phyloP scores from a whole-genome alignment of 2,113 vertebrate genomes.

The Oreamnos americanus region DNA sequence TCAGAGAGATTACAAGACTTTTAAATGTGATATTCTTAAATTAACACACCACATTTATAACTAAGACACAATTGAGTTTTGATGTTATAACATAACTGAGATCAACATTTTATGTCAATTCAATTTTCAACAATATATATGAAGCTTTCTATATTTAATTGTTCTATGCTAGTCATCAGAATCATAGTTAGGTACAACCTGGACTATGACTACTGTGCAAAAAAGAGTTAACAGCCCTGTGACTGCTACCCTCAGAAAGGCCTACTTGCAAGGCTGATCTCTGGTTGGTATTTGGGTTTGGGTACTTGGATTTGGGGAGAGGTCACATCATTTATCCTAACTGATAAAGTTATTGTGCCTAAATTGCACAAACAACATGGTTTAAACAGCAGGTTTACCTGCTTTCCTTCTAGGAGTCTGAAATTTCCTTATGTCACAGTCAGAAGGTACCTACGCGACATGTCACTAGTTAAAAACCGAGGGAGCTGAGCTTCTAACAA shows the following conservation, averaged over 20 bases:
- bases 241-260: background rate
- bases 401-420: background rate
- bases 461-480: background rate
- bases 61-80: background rate
- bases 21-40: background rate
- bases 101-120: conserved; percentile 49
- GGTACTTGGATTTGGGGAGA: background rate
- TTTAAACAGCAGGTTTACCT: background rate
- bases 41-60: conserved; percentile 26
- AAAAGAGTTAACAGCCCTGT: background rate
- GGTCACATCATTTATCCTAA: background rate
- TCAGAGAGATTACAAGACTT: background rate
- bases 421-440: conserved; percentile 12
- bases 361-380: background rate
- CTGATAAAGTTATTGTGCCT: background rate
- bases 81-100: background rate
- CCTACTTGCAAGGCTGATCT: background rate
- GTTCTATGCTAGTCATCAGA: background rate
- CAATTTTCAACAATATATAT: background rate
- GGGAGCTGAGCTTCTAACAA: background rate
- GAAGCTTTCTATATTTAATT: conserved; percentile 8
- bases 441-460: background rate
- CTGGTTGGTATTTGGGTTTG: background rate
- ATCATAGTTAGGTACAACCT: background rate
- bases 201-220: background rate